phyloP scores from a whole-genome alignment of 2,113 vertebrate genomes.

The Hemiscyllium ocellatum region DNA sequence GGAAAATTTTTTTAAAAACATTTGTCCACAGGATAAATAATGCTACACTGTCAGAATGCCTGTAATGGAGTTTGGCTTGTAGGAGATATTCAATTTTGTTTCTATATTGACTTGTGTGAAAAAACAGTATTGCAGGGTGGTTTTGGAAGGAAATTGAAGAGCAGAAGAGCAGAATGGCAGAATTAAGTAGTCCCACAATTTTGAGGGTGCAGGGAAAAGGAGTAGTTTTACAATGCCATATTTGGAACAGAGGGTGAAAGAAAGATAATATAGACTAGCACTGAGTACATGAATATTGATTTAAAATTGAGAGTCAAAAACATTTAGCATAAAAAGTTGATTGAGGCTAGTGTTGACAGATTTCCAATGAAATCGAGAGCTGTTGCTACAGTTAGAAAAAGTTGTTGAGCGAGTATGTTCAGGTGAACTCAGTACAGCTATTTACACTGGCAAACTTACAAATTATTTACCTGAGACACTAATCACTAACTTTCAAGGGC shows the following conservation, averaged over 20 bases:
- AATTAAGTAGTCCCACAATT: background rate
- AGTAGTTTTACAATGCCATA: background rate
- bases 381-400: background rate
- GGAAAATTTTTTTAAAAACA: background rate
- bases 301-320: background rate
- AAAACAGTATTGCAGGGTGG: background rate
- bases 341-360: background rate
- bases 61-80: background rate
- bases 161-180: background rate
- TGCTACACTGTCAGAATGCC: background rate
- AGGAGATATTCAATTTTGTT: background rate
- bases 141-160: background rate
- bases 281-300: background rate
- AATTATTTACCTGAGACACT: background rate
- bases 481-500: background rate
- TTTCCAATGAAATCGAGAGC: background rate
- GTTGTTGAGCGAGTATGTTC: background rate
- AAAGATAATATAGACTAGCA: background rate
- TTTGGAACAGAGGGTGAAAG: background rate
- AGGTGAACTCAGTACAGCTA: background rate
- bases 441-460: background rate
- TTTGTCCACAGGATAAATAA: background rate
- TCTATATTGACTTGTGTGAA: background rate
- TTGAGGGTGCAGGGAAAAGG: background rate
- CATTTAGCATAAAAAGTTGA: background rate